Base-by-base conservation (phyloP, 2,888 invertebrate genomes). In the Notodonta dromedarius region DNA sequence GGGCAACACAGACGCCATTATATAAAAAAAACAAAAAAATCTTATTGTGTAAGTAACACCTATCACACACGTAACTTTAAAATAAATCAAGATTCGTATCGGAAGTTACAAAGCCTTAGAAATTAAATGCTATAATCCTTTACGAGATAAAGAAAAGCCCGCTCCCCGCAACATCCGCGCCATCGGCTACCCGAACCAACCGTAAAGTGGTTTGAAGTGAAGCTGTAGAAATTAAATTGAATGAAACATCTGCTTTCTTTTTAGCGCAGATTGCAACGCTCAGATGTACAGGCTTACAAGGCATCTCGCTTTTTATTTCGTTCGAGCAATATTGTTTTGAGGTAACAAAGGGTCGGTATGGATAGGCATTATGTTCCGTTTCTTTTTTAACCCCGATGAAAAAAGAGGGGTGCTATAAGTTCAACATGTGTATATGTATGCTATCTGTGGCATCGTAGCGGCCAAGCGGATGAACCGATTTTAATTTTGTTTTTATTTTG, bases 191-290 rank as follows among this genome's bases (percentile, higher is more conserved):
- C 59, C 66, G 64, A 69, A 68, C 65, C 63, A 62, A 63, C 66
- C 59, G 63, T 63, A 52, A 67, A 75, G 63, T 65, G 67, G 69
- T 69, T 67, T 59, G 57, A 66, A 66, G 66, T 58, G 61, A 63
- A 24, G 56, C 62, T 67, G 65, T 67, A 62, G 62, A 75, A 73
- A 75, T 75, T 56, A 63, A 75, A 75, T 74, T 75, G 61, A 70
- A 75, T 65, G 57, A 66, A 63, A 65, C 63, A 62, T 63, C 73
- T 59, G 60, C 13, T 59, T 35, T 46, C 60, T 42, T 57, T 52
- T 66, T 71, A 63, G 61, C 62, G 69, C 9, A 66, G 69, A 70
- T 70, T 69, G 72, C 63, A 62, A 63, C 59, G 54, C 39, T 40
- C 56, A 63, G 62, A 62, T 61, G 57, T 32, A 6, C 42, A 39